Evolutionary conservation across 2,797 vertebrate species (phyloP), one percentile per base, ranked within the genome.

Genomic region (Macrochelys suwanniensis): DNA sequence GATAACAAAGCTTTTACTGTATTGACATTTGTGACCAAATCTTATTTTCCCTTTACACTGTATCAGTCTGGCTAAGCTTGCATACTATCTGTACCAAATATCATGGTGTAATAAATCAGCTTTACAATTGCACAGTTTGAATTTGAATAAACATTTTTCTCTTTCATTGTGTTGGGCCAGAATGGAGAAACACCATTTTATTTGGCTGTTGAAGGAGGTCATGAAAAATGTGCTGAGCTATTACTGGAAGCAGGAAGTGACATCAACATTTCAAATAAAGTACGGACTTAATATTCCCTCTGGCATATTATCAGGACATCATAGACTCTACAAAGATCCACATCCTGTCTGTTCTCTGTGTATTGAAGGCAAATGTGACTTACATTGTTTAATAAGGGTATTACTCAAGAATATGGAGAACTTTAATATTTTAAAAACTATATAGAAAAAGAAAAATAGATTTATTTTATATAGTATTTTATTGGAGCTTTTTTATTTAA

Each of bases 231-330:
- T 97, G 98, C 98, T 37, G 95, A 98, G 93, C 96, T 98, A 28
- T 97, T 99, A 87, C 97, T 99, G 96, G 97, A 98, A 92, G 98
- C 98, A 10, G 98, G 98, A 86, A 99, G 99, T 97, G 98, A 99
- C 90, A 98, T 99, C 90, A 98, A 99, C 96, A 95, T 99, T 94
- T 92, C 97, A 88, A 99, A 98, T 94, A 96, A 94, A 59, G 99
- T 99, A 98, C 2, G 97, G 96, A 87, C 13, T 37, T 3, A n/a
- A 2, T 56, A 25, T 68, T 12, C 9, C 26, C 82, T 10, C 12
- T 85, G 10, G 26, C 17, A 50, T 12, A 11, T 21, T 90, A 50
- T 33, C 45, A 76, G 37, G 47, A 49, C 13, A 37, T 49, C 51
- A 42, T 28, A 4, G 45, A n/a, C 47, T 82, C 6, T 59, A 33